A percentile compares a stretch with the other conserved stretches of the same genome.
These are phyloP conservation scores for Cherax destructor DNA, from an alignment of 1,140 invertebrate species.

Conservation along the genomic window DNA sequence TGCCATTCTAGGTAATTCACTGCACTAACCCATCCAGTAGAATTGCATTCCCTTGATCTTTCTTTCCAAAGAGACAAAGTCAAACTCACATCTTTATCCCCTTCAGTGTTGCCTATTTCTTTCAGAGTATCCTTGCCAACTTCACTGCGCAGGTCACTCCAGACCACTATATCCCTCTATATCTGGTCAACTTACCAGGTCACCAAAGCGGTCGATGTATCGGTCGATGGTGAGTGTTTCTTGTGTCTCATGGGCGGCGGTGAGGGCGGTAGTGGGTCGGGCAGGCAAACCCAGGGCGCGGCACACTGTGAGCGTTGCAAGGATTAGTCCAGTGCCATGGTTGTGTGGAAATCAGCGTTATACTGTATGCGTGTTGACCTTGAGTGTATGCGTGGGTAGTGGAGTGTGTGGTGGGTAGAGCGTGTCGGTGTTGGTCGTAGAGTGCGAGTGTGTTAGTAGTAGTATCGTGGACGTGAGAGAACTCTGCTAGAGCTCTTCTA, in stretches of 20 bases:
- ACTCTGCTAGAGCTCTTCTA: too few species aligned
- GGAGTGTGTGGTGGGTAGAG: not conserved
- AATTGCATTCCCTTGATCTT: too few species aligned
- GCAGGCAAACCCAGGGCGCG: slow-evolving; percentile 77
- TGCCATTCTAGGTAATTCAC: too few species aligned
- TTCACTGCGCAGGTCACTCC: too few species aligned
- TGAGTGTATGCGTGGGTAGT: not conserved
- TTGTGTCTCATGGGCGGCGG: slow-evolving; percentile 78
- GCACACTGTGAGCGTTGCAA: not conserved
- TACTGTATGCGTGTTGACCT: not conserved
- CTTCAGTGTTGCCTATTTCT: too few species aligned
- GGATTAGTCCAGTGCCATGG: not conserved
- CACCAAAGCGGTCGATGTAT: slow-evolving; percentile 76
- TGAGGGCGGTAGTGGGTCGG: slow-evolving; percentile 77
- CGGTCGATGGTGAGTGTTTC: slow-evolving; percentile 77
- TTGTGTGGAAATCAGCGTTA: not conserved
- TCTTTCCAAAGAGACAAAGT: too few species aligned
- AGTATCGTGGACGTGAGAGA: too few species aligned
- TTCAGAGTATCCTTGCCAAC: too few species aligned
- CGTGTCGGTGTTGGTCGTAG: not conserved
- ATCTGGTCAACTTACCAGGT: slow-evolving; percentile 69
- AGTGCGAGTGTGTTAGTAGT: not conserved
- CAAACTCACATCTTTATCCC: too few species aligned
- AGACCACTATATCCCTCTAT: too few species aligned
- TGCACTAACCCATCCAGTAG: too few species aligned